These are phyloP conservation scores for Athalia circularis DNA, from an alignment of 2,888 invertebrate species.

Conservation along the genomic window DNA sequence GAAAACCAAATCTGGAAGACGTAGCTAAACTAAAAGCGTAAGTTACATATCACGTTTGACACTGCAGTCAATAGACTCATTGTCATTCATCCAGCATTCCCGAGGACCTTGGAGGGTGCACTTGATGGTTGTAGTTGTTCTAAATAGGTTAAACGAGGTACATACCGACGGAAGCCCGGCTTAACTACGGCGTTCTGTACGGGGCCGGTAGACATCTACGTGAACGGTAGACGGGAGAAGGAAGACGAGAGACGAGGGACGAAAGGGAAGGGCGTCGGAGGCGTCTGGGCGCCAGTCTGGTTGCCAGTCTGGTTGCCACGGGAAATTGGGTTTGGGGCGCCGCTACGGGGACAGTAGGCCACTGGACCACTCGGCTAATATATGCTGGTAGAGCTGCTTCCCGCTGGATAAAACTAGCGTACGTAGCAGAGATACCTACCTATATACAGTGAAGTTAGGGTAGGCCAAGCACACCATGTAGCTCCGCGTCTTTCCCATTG, in stretches of 20 bases:
- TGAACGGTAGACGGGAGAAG: conserved; percentile 23
- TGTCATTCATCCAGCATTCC: conserved; percentile 21
- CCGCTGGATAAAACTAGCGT: conserved; percentile 41
- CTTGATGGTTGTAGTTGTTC: conserved; percentile 20
- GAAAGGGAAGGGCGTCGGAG: conserved; percentile 44
- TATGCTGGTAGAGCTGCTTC: conserved; percentile 3
- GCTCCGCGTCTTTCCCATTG: conserved; percentile 14
- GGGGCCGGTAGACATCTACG: conserved; percentile 31
- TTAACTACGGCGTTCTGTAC: conserved; percentile 26
- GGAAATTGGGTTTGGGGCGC: conserved; percentile 55
- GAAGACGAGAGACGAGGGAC: conserved; percentile 7
- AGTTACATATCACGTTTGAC: conserved; percentile 7
- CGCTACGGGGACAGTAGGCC: conserved; percentile 55
- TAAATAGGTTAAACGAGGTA: conserved; percentile 16
- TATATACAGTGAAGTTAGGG: conserved; percentile 23
- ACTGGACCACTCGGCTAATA: conserved; percentile 52
- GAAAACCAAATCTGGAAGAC: neutral
- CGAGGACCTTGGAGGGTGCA: conserved; percentile 12
- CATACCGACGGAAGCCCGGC: neutral
- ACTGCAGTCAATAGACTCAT: conserved; percentile 33
- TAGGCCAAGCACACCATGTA: conserved; percentile 13
- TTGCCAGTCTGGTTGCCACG: conserved; percentile 37
- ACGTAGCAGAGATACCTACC: neutral
- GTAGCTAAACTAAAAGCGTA: neutral
- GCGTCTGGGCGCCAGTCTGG: conserved; percentile 53